Evolutionary conservation across 2,113 vertebrate genomes (phyloP), one percentile per base, ranked within the genome.

Genomic region (Cacatua alba): DNA sequence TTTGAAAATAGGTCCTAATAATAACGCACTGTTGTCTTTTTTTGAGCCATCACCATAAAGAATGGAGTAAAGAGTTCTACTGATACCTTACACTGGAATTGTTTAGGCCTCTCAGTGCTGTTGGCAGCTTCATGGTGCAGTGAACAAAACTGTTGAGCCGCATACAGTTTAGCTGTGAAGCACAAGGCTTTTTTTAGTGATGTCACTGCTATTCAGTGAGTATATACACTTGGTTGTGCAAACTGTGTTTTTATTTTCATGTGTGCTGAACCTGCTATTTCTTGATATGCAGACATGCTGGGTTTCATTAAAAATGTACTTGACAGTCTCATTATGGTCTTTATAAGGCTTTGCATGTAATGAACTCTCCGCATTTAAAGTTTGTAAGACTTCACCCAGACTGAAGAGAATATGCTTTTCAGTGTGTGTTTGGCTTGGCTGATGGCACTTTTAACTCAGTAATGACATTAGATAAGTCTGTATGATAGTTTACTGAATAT

Each of bases 371-470:
- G 53, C 24, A 6, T 81, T 24, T 17, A 21, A 59, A 84, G 69
- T 53, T 90, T 9, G 5, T 39, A 69, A 88, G 67, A 74, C n/a
- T 41, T 86, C 57, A n/a, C 35, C 9, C 63, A 48, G 33, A 57
- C 25, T 0, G 10, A 82, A 62, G 43, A 71, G 31, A 90, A 71
- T 71, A 23, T 46, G 33, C 55, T 93, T 33, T 74, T 63, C 70
- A 17, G 18, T 53, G 49, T 31, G 75, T 96, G 51, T 92, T 71
- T 94, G 49, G 31, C 75, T 82, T 92, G 52, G 84, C 41, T 91
- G 76, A 67, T 90, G 80, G 71, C 92, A 94, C 86, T 94, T 94
- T 92, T 84, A 88, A 81, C 75, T 93, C n/a, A 71, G 28, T 69
- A 69, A 52, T 76, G 86, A 79, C 74, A n/a, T 89, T 26, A 29